Percentiles rank a stretch among this genome's conserved stretches.
Evolutionary conservation across 2,797 vertebrate genomes (phyloP).

Genomic region (Hephaestus fuliginosus): DNA sequence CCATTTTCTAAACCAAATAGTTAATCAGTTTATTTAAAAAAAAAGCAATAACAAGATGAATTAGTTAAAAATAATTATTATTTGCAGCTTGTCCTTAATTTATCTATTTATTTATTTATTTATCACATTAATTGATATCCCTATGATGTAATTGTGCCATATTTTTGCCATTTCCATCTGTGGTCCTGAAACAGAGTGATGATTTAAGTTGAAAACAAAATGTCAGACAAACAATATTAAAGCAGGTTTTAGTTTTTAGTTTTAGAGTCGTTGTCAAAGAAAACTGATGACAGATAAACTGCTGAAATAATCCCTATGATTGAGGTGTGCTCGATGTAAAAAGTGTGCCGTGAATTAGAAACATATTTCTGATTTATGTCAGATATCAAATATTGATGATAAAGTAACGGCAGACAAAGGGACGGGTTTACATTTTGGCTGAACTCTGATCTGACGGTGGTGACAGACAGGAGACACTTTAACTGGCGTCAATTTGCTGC

Average conservation of each 20-base stretch:
- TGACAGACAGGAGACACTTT: slow-evolving; percentile 33
- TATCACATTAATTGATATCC: not conserved
- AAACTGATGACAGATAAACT: not conserved
- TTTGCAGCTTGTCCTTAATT: not conserved
- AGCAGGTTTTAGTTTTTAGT: not conserved
- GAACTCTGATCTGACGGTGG: slow-evolving; percentile 30
- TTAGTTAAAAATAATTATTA: not conserved
- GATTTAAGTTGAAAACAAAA: not conserved
- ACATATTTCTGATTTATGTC: too few species aligned
- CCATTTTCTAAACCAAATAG: not conserved
- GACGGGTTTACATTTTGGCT: not conserved
- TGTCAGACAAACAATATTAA: not conserved
- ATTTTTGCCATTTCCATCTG: not conserved
- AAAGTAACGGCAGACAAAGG: not conserved
- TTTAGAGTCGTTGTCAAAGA: not conserved
- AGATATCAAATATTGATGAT: not conserved
- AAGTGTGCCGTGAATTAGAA: not conserved
- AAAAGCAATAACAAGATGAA: not conserved
- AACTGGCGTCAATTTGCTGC: slow-evolving; percentile 26
- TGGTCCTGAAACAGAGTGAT: not conserved
- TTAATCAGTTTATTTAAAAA: not conserved
- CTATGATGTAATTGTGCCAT: not conserved
- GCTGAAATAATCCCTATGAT: not conserved
- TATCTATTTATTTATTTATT: not conserved
- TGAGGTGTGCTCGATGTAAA: not conserved